These are phyloP conservation scores for Periphyllus acericola DNA, from an alignment of 2,888 invertebrate species.

Conservation along the genomic window DNA sequence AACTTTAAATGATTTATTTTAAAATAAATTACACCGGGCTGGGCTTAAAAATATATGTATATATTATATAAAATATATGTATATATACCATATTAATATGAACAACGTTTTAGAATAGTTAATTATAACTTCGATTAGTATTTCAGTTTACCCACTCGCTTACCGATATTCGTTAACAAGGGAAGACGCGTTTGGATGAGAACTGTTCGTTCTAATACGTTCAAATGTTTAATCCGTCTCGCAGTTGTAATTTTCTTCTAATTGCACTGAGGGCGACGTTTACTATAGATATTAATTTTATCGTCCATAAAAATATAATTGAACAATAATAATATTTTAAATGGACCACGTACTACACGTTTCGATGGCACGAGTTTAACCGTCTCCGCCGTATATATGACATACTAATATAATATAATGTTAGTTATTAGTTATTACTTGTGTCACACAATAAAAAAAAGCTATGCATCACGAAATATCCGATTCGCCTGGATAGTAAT, in stretches of 20 bases:
- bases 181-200: not conserved
- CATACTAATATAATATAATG: no score
- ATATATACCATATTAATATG: no score
- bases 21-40: no score
- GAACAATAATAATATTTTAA: not conserved
- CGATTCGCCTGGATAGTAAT: not conserved
- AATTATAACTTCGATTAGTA: not conserved
- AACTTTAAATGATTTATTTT: no score
- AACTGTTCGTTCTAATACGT: not conserved
- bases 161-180: not conserved
- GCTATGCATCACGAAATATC: not conserved
- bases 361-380: not conserved
- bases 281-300: not conserved
- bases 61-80: no score
- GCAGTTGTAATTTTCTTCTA: not conserved
- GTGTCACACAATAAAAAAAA: conserved; percentile 10
- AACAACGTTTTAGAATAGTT: not conserved
- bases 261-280: not conserved
- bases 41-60: no score
- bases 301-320: not conserved
- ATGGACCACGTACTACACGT: not conserved
- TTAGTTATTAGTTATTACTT: no score
- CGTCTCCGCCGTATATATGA: not conserved
- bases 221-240: not conserved
- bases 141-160: not conserved